Evolutionary conservation across 2,113 vertebrate genomes (phyloP).

Genomic region (Dendropsophus ebraccatus): DNA sequence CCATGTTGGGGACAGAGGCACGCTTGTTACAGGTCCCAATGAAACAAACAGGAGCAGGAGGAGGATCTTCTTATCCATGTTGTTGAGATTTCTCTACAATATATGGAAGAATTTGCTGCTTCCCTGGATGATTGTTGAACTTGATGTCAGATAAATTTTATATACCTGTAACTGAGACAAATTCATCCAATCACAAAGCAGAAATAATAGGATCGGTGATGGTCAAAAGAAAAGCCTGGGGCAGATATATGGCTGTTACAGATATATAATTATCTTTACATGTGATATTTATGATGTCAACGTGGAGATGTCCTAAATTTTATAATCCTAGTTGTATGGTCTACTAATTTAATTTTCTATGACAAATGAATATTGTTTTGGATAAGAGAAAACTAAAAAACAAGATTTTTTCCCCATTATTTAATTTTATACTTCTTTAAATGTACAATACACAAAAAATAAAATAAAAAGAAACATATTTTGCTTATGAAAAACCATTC

Average conservation of each 20-base stretch:
- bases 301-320: background rate
- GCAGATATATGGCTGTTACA: background rate
- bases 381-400: no score
- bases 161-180: background rate
- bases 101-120: background rate
- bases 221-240: background rate
- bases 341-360: no score
- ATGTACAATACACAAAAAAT: no score
- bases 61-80: background rate
- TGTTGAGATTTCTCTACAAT: background rate
- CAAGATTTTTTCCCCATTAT: no score
- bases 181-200: conserved; percentile 2
- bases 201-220: background rate
- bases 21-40: background rate
- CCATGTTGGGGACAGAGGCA: background rate
- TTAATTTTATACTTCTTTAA: no score
- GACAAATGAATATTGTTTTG: no score
- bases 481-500: no score
- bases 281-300: background rate
- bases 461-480: no score
- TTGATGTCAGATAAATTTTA: background rate
- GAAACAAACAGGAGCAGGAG: background rate
- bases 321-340: no score
- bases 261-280: background rate
- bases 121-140: background rate